Base-by-base conservation (phyloP, 2,797 vertebrate genomes). In the Myripristis jacobus region DNA sequence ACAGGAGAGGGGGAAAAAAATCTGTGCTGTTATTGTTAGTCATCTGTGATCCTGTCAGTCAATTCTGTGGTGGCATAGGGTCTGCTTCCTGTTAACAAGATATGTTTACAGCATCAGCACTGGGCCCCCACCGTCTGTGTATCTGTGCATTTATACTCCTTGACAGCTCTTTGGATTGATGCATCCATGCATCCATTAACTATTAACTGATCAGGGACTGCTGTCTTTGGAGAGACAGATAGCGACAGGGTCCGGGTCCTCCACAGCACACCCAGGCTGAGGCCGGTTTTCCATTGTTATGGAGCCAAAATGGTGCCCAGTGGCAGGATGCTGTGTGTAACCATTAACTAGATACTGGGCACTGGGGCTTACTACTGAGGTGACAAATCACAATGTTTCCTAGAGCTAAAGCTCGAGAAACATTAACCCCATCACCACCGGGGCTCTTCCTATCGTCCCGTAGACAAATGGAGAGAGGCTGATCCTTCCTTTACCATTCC, bases 21-120 rank as follows among this genome's bases (percentile, higher is more conserved):
- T 21, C 57, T 61, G 69, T 48, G 73, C 74, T 84, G 81, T 79
- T 88, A 78, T 77, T 83, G 82, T 88, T 84, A 86, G 86, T 90
- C 83, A 86, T 82, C 84, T 60, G 82, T 72, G 82, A 87, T 86
- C 83, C 83, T 90, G 87, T 93, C 90, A 90, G 86, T 92, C 92
- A 92, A 73, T 72, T 78, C 81, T 78, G 78, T 70, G 78, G 84
- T 44, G 80, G 83, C 86, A 90, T 79, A 74, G 88, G 88, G 81
- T 93, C 77, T 54, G 84, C 91, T 93, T 93, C 92, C 93, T 93
- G 90, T 91, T 91, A 91, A 91, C 92, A 90, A 92, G 92, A 82
- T 84, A 78, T 89, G 86, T 90, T 88, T 89, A 92, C 86, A 89
- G 91, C 88, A 86, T 92, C 92, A 92, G 91, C 91, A 83, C 73